phyloP scores from a whole-genome alignment of 2,797 vertebrate species.

The Leontopithecus rosalia region DNA sequence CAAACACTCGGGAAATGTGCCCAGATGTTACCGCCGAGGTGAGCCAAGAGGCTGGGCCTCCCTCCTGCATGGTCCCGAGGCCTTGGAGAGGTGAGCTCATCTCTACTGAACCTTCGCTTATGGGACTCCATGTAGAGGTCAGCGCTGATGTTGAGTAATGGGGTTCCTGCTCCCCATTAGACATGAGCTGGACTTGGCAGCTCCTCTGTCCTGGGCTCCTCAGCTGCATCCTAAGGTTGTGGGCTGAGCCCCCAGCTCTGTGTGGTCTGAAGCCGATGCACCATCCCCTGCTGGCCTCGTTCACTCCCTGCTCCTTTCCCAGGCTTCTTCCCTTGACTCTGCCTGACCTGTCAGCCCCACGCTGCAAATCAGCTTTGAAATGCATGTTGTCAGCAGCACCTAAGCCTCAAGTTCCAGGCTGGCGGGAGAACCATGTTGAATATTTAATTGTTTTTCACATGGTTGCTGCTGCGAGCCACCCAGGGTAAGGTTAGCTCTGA shows the following conservation, averaged over 20 bases:
- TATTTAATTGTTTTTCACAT: background rate
- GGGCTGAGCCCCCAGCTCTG: background rate
- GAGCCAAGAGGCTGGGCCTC: fast-evolving
- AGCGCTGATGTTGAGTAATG: background rate
- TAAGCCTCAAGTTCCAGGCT: conserved; percentile 68
- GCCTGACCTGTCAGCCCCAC: conserved; percentile 76
- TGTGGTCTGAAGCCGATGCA: conserved; percentile 48
- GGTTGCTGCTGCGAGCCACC: conserved; percentile 73
- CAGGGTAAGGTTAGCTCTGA: conserved; percentile 81
- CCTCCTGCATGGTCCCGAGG: too few relatives aligned
- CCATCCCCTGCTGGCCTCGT: conserved; percentile 60
- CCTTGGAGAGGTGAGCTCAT: too few relatives aligned
- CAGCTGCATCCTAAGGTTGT: background rate
- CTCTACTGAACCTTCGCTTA: background rate
- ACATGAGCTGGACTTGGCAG: fast-evolving
- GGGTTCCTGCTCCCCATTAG: background rate
- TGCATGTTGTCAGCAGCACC: conserved; percentile 60
- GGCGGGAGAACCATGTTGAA: conserved; percentile 9
- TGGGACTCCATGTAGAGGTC: too few relatives aligned
- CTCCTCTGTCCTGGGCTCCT: background rate
- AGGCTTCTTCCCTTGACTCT: conserved; percentile 73
- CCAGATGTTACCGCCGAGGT: fast-evolving
- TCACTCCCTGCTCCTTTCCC: conserved; percentile 73
- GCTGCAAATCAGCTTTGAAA: conserved; percentile 75
- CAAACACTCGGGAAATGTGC: fast-evolving